Base-by-base conservation (phyloP, 2,797 vertebrate genomes). In the Molossus molossus region DNA sequence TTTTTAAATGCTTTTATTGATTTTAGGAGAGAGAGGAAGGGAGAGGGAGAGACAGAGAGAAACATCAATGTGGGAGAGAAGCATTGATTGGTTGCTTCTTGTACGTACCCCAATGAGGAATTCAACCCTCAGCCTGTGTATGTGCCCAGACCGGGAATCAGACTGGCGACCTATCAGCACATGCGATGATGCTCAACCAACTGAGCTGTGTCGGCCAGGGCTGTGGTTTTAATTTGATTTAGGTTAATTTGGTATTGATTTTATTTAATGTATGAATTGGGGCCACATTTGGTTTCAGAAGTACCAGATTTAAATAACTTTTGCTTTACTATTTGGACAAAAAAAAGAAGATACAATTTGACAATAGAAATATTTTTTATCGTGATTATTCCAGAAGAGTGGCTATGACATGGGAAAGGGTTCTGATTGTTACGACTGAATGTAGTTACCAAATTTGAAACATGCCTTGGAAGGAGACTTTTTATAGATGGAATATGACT, bases 401-500 rank as follows among this genome's bases (percentile, higher is more conserved):
- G 5, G 9, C 57, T 94, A 9, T 79, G 69, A 77, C 29, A 53
- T n/a, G 14, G 11, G 12, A 64, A 96, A 73, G 29, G 3, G 1
- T 73, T 94, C 11, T 64, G 17, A 87, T 15, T 83, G 1, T 79
- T 82, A 60, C 76, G 89, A 89, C 14, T 82, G 48, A 86, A 69
- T 40, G 9, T 72, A 70, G 37, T 25, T 15, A 65, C 3, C 2
- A 33, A 64, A 84, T 84, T 95, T 87, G 27, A 89, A 90, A 96
- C 94, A 55, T 10, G 29, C 15, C 55, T 77, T 90, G 21, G 62
- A 91, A 90, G 33, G 73, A 80, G 13, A 72, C 45, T 82, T 83
- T 91, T 92, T 33, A 87, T 70, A 90, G 23, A 76, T 90, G 33
- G 9, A 23, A 33, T 81, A 76, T 79, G 50, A 20, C 33, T 89